Evolutionary conservation across 2,888 invertebrate species (phyloP).

Genomic region (Lucinisca nassula): DNA sequence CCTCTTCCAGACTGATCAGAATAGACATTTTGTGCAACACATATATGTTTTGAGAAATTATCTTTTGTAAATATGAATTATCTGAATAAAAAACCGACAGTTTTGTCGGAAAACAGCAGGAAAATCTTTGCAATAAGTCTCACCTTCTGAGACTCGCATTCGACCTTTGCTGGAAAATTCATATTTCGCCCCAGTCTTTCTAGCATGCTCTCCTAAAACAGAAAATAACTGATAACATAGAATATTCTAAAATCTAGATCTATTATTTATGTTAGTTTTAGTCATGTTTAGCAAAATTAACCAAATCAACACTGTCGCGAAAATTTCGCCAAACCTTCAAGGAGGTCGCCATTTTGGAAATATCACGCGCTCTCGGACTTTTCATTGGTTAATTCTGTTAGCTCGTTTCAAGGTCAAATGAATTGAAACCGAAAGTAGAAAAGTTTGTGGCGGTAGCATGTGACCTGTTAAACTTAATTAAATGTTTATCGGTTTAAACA

Average conservation of each 20-base stretch:
- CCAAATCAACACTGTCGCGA: neutral
- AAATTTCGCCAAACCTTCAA: conserved; percentile 52
- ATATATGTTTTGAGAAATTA: too few relatives aligned
- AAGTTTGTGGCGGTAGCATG: too few relatives aligned
- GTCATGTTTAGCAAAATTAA: too few relatives aligned
- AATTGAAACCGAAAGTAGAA: conserved; percentile 10
- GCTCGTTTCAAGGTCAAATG: conserved; percentile 34
- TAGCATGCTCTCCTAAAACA: conserved; percentile 75
- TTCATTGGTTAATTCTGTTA: conserved; percentile 45
- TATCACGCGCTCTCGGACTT: conserved; percentile 41
- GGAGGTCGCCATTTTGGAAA: conserved; percentile 70
- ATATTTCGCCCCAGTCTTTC: conserved; percentile 77
- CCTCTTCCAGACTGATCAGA: too few relatives aligned
- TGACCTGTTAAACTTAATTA: too few relatives aligned
- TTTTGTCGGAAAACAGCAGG: too few relatives aligned
- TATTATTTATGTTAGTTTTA: neutral
- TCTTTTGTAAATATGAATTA: too few relatives aligned
- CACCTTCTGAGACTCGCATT: conserved; percentile 79
- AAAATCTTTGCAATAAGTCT: too few relatives aligned
- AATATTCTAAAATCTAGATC: neutral
- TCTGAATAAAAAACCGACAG: too few relatives aligned
- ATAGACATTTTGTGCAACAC: too few relatives aligned
- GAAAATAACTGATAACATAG: neutral
- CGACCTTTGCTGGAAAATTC: conserved; percentile 75
- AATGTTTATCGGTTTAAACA: too few relatives aligned